Evolutionary conservation across 2,797 vertebrate species (phyloP), one percentile per base, ranked within the genome.

Genomic region (Aselliscus stoliczkanus): DNA sequence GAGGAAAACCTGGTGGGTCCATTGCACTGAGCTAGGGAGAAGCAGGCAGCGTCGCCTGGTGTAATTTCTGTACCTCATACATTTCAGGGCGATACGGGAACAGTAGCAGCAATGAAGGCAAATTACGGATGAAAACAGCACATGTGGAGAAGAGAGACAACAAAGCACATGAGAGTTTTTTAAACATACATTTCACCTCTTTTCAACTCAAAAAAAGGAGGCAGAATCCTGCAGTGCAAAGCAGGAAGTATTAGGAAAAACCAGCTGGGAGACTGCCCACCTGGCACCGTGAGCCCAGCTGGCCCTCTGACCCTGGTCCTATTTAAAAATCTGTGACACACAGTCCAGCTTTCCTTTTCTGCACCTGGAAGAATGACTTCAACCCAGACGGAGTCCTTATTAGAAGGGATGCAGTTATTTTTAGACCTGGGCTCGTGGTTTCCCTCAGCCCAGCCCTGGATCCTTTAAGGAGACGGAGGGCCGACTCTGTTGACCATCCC

Each of bases 301-400:
- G 95, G 60, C 52, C 67, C 94, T 93, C 56, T 80, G 90, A 84
- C 81, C 94, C 85, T 0, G 13, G 60, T 92, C 81, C 95, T 96
- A 70, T 96, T 96, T 95, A 88, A 96, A 96, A 90, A 87, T 90
- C 47, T 47, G 8, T 95, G 89, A 97, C 79, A 76, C 94, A 92
- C 21, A 20, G 82, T 50, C 64, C n/a, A 27, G 72, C 83, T 72
- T 93, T 93, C 62, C 90, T 96, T 94, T 79, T 88, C 92, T 96
- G 95, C 94, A 96, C 87, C 94, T 97, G 93, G 94, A 81, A 82
- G 67, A 62, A 93, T 90, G 96, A 94, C 89, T 89, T 96, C 93
- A 92, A 72, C 82, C 27, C n/a, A 60, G 50, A 69, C 72, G 0
- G 11, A 72, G 64, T 52, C 85, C 60, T 62, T 73, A 72, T 75